phyloP scores from a whole-genome alignment of 2,888 invertebrate genomes.

The Aspidapion aeneum region DNA sequence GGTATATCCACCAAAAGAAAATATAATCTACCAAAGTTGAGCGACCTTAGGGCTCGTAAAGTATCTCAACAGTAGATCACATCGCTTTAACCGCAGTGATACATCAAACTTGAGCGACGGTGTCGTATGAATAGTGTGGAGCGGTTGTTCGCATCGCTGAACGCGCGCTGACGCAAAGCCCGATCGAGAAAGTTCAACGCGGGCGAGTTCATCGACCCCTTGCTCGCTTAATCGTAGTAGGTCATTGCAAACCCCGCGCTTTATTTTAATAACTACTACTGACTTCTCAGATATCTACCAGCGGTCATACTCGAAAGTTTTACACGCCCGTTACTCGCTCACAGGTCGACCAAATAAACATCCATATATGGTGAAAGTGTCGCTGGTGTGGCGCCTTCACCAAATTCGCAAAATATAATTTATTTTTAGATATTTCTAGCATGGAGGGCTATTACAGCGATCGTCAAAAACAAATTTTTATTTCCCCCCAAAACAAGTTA shows the following conservation, averaged over 20 bases:
- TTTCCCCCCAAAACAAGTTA: no score
- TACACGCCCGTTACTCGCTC: neutral
- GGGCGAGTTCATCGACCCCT: conserved; percentile 41
- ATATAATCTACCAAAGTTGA: no score
- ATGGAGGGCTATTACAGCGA: no score
- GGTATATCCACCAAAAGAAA: no score
- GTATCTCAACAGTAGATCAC: no score
- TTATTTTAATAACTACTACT: neutral
- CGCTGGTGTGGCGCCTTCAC: neutral
- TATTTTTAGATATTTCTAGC: no score
- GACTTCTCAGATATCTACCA: neutral
- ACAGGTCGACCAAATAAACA: neutral
- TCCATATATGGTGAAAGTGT: neutral
- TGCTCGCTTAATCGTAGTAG: neutral
- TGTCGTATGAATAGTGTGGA: neutral
- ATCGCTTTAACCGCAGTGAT: neutral
- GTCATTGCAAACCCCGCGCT: neutral
- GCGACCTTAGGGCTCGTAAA: no score
- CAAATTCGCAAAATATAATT: no score
- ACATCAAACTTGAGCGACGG: neutral
- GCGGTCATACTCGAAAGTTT: neutral
- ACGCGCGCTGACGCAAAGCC: conserved; percentile 4
- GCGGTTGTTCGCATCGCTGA: neutral
- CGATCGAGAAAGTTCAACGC: conserved; percentile 43
- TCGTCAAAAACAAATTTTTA: no score